Base-by-base conservation (phyloP, 2,113 vertebrate species). In the Orycteropus afer region DNA sequence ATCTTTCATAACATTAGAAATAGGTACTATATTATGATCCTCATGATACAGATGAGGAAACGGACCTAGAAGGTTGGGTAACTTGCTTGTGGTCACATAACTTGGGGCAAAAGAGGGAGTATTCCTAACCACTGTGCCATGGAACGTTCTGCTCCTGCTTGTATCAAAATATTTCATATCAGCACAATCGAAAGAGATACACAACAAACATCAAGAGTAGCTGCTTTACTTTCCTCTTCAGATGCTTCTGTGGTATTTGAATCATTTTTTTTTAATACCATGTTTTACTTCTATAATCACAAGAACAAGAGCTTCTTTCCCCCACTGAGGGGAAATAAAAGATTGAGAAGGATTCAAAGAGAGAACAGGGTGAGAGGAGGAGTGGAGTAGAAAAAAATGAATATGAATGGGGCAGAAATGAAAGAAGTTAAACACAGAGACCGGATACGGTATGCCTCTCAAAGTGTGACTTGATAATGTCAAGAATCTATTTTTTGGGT, bases 31-130 rank as follows among this genome's bases (percentile, higher is more conserved):
- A 17, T 23, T 51, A 14, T 3, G 78, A 61, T 45, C 40, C n/a
- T 76, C 81, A 57, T 22, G 67, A 65, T n/a, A n/a, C 7, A 76
- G 63, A 27, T 69, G 40, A 82, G 74, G 67, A 80, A 67, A 69
- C 57, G 0, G 0, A 47, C 13, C 0, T 2, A 22, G 0, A 0
- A 23, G 57, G 40, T 23, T n/a, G 67, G 80, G 57, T 23, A 29
- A 27, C 32, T 53, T 51, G 69, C 53, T 61, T 59, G 83, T 13
- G 49, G 61, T 27, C 69, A 34, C 59, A 11, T 17, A 8, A 34
- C 11, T 27, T 5, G 15, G 32, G 40, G 79, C 40, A 25, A 37
- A 27, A 53, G 40, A 13, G 3, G 32, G 25, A 22, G 37, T 25
- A 5, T 63, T 67, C 37, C 67, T 25, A 40, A 7, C 53, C 83